Percentiles rank a stretch among this genome's conserved stretches.
These are phyloP conservation scores for Scolopax bukidnonensis DNA, from an alignment of 2,797 vertebrate species.

Conservation along the genomic window DNA sequence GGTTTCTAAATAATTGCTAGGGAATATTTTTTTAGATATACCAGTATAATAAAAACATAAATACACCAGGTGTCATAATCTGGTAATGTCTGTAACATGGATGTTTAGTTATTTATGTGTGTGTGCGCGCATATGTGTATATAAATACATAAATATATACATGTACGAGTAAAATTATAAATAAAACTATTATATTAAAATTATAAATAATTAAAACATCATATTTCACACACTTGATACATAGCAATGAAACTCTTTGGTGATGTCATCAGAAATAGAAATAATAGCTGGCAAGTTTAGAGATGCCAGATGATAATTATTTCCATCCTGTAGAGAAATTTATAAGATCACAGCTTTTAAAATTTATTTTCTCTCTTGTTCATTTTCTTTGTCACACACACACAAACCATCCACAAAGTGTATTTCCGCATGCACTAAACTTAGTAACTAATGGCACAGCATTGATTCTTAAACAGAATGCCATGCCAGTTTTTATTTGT, in stretches of 20 bases:
- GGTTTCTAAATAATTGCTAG: background rate
- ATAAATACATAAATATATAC: background rate
- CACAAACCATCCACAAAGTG: background rate
- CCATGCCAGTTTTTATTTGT: background rate
- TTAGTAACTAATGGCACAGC: background rate
- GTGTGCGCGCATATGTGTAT: background rate
- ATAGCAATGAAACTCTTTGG: background rate
- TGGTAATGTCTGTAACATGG: background rate
- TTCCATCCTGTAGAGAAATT: background rate
- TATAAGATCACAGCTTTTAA: background rate
- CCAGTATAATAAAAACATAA: background rate
- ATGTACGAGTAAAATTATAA: background rate
- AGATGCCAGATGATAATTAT: background rate
- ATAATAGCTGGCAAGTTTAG: background rate
- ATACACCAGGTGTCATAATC: background rate
- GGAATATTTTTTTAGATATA: background rate
- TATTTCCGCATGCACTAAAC: background rate
- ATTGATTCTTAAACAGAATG: background rate
- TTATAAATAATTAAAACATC: background rate
- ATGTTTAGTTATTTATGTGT: background rate
- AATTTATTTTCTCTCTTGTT: background rate
- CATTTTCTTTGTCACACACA: background rate
- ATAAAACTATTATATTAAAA: background rate
- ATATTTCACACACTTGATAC: background rate
- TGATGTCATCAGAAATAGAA: background rate